Evolutionary conservation across 2,888 invertebrate species (phyloP).

Genomic region (Lottia scabra): DNA sequence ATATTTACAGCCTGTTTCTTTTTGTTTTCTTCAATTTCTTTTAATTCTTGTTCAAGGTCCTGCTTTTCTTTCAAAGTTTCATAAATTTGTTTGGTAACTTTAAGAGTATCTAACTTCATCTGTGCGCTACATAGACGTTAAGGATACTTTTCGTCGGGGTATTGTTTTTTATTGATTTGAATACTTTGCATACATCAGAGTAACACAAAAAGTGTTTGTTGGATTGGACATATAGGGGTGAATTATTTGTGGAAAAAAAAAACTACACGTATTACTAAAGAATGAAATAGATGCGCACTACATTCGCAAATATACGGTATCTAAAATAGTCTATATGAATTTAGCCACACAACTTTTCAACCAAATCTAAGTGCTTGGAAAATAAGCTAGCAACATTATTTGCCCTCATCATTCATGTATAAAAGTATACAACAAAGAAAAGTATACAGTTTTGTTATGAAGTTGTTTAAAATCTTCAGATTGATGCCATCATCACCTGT

Average conservation of each 20-base stretch:
- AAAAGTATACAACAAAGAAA: slow-evolving; percentile 6
- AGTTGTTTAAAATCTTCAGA: slow-evolving; percentile 31
- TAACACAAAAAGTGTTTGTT: too few relatives aligned
- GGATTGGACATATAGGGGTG: too few relatives aligned
- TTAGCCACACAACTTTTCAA: too few relatives aligned
- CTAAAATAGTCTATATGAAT: neutral
- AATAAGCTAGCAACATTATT: too few relatives aligned
- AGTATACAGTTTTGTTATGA: slow-evolving; percentile 41
- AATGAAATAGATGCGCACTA: too few relatives aligned
- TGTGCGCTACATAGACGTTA: neutral
- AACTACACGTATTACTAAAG: too few relatives aligned
- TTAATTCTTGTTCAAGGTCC: neutral
- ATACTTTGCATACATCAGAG: too few relatives aligned
- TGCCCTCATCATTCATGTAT: too few relatives aligned
- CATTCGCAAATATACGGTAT: neutral
- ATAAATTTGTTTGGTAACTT: slow-evolving; percentile 2
- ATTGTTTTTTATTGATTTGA: too few relatives aligned
- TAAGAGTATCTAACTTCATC: slow-evolving; percentile 2
- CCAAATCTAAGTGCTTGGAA: too few relatives aligned
- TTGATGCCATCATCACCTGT: slow-evolving; percentile 25
- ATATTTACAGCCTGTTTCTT: too few relatives aligned
- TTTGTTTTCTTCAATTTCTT: slow-evolving; percentile 13
- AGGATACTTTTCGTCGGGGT: neutral
- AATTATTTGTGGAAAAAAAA: too few relatives aligned
- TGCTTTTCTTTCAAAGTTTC: neutral